Evolutionary conservation across 2,113 vertebrate genomes (phyloP), one percentile per base, ranked within the genome.

Genomic region (Eretmodus cyanostictus): DNA sequence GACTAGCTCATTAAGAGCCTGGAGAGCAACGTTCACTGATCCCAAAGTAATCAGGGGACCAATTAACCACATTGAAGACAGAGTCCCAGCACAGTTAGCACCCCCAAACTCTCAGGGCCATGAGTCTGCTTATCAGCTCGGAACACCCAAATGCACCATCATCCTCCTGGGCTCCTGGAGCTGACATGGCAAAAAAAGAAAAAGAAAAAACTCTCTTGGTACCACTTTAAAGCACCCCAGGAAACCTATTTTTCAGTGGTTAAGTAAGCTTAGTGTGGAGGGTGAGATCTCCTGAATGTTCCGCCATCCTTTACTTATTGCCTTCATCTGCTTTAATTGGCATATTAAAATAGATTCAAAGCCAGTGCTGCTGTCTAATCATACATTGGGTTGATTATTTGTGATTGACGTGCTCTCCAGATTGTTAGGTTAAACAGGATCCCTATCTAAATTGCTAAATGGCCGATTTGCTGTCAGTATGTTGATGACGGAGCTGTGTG

Each of bases 1-100:
- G 84, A 78, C 83, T 80, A 81, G 83, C 93, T 95, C 94, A 96
- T 96, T 96, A 96, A 93, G 92, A 96, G 81, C 66, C 87, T 63
- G 86, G 59, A 78, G 57, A 85, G 81, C 34, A 81, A 81, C 81
- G 84, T 90, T 94, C 88, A 92, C 71, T 81, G 92, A 93, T 92
- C 89, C 86, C 29, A 54, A 81, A 57, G 86, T 93, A 92, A 95
- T 95, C 93, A 92, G 83, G 93, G 93, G 94, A 93, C 95, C 95
- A 96, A 96, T 96, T 96, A 96, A 86, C 80, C 78, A 13, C 53
- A 87, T 92, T 94, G 86, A 86, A 84, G 47, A 81, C 84, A 71
- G 27, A 88, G 36, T 85, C 61, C 66, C 40, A 40, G 87, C 84
- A 54, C 55, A 40, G 51, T 40, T 81, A 36, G 40, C 31, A n/a